Percentiles rank a stretch among this genome's conserved stretches.
These are phyloP conservation scores for Promerops cafer DNA, from an alignment of 2,113 vertebrate genomes.

Conservation along the genomic window DNA sequence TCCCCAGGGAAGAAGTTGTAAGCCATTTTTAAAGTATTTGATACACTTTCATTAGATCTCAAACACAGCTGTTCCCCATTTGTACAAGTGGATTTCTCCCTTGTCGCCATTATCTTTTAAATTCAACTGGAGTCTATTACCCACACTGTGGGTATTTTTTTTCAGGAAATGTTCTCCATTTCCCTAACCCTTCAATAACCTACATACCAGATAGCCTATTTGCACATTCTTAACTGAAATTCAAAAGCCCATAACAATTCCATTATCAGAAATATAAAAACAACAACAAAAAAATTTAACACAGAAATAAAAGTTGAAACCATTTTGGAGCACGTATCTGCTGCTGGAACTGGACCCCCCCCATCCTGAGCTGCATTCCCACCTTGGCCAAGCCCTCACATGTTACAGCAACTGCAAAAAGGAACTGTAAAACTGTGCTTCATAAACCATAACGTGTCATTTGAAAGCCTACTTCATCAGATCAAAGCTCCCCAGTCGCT, in stretches of 20 bases:
- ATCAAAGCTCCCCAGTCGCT: neutral
- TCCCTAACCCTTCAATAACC: conserved; percentile 49
- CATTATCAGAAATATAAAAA: neutral
- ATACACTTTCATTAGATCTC: conserved; percentile 17
- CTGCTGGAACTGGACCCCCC: neutral
- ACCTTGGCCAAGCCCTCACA: neutral
- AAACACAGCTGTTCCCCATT: conserved; percentile 38
- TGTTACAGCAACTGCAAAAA: neutral
- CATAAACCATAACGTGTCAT: neutral
- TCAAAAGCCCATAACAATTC: neutral
- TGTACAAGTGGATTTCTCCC: conserved; percentile 45
- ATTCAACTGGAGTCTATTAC: conserved; percentile 41
- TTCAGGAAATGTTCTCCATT: neutral
- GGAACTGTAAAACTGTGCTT: neutral
- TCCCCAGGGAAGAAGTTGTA: neutral
- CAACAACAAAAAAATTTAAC: neutral
- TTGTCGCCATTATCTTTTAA: conserved; percentile 13
- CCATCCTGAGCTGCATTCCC: neutral
- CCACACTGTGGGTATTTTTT: conserved; percentile 10
- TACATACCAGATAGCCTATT: conserved; percentile 2
- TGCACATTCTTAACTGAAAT: conserved; percentile 23
- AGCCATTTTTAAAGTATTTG: conserved; percentile 27
- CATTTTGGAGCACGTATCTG: accelerated
- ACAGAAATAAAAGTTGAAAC: neutral
- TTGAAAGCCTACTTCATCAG: neutral